A percentile compares a stretch with the other conserved stretches of the same genome.
Evolutionary conservation across 2,113 vertebrate species (phyloP).

Genomic region (Pseudorasbora parva): DNA sequence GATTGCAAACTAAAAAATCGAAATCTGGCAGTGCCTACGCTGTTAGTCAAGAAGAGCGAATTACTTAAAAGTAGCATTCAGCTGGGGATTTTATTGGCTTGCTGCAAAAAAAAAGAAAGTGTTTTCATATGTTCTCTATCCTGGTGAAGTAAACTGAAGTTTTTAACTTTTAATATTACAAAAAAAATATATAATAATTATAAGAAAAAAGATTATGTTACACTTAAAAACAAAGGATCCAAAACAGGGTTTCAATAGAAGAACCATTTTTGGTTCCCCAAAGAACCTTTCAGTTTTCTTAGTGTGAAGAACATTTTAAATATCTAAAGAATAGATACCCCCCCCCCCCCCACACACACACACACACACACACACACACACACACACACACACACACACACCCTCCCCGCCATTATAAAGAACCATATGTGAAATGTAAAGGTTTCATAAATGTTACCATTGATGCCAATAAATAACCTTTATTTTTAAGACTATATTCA

Average conservation of each 20-base stretch:
- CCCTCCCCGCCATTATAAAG: too few relatives aligned
- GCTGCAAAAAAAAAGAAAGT: conserved; percentile 28
- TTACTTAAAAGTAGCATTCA: conserved; percentile 28
- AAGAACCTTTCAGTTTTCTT: neutral
- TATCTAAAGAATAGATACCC: too few relatives aligned
- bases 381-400: too few relatives aligned
- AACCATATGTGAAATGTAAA: too few relatives aligned
- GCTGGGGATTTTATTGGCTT: conserved; percentile 26
- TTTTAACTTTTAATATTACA: neutral
- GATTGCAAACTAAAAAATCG: conserved; percentile 17
- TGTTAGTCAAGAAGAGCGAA: conserved; percentile 9
- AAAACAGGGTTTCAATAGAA: neutral
- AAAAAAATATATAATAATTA: too few relatives aligned
- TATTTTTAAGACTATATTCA: too few relatives aligned
- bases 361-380: too few relatives aligned
- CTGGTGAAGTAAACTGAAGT: conserved; percentile 16
- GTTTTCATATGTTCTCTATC: conserved; percentile 27
- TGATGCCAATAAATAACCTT: too few relatives aligned
- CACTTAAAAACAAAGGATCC: neutral
- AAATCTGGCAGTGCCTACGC: conserved; percentile 37
- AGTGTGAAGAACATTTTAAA: too few relatives aligned
- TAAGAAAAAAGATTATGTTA: too few relatives aligned
- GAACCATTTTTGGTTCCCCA: neutral
- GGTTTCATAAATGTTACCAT: too few relatives aligned
- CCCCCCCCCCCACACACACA: too few relatives aligned